A percentile compares a stretch with the other conserved stretches of the same genome.
Conservation (phyloP, 2,888 invertebrate genomes). For the Adineta ricciae region DNA sequence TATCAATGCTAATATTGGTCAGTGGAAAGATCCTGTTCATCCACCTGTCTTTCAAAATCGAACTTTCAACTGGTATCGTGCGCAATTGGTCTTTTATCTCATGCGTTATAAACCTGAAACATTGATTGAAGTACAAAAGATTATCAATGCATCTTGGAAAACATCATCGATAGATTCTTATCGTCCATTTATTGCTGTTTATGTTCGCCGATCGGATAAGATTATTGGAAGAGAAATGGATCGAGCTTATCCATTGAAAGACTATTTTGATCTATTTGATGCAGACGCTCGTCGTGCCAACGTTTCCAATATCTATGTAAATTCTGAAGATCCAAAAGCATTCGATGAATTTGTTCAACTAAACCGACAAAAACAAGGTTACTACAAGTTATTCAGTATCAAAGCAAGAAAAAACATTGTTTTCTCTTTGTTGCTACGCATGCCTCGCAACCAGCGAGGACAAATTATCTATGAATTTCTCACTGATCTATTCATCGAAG, state of each 20-base stretch:
- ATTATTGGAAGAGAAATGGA: neutral
- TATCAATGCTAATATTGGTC: neutral
- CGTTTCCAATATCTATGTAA: neutral
- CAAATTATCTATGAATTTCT: neutral
- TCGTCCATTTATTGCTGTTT: neutral
- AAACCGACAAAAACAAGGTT: neutral
- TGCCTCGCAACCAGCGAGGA: neutral
- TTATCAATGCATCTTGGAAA: neutral
- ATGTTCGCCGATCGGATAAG: neutral
- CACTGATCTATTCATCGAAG: neutral
- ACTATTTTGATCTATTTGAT: neutral
- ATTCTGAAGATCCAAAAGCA: neutral
- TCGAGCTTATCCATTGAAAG: neutral
- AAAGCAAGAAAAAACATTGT: neutral
- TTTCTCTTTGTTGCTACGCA: neutral
- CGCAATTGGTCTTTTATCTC: neutral
- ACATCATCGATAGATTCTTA: neutral
- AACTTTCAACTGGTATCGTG: neutral
- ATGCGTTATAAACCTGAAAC: neutral
- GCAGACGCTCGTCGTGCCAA: neutral
- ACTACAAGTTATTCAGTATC: neutral
- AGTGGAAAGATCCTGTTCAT: neutral
- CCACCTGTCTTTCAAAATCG: neutral
- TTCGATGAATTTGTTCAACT: neutral
- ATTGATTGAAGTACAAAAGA: neutral